Conservation (phyloP, 2,113 vertebrate genomes). For the Clinocottus analis region DNA sequence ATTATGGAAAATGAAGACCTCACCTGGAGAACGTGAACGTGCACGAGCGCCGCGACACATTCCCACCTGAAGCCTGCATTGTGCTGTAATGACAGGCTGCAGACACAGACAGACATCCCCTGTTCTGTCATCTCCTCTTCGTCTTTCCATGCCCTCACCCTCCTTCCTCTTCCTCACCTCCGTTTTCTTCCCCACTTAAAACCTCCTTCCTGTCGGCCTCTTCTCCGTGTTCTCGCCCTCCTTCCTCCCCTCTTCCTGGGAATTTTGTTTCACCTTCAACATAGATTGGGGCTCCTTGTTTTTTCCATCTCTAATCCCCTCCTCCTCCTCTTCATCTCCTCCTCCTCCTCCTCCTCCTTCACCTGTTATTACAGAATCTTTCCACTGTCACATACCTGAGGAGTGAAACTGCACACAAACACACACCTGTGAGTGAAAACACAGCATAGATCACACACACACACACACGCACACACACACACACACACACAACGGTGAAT, state of each 20-base stretch:
- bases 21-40: slow-evolving; percentile 44
- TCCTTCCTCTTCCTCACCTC: slow-evolving; percentile 20
- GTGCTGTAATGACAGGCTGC: slow-evolving; percentile 59
- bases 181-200: neutral
- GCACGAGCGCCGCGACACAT: slow-evolving; percentile 18
- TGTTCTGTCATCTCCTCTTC: slow-evolving; percentile 28
- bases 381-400: slow-evolving; percentile 52
- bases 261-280: slow-evolving; percentile 10
- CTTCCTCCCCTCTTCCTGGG: slow-evolving; percentile 3
- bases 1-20: slow-evolving; percentile 23
- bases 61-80: slow-evolving; percentile 23
- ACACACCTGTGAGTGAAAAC: neutral
- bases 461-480: neutral
- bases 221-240: neutral
- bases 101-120: slow-evolving; percentile 47
- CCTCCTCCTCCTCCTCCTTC: neutral
- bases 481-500: neutral
- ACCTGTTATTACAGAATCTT: slow-evolving; percentile 49
- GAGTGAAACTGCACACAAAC: slow-evolving; percentile 13
- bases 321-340: neutral
- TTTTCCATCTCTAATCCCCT: neutral
- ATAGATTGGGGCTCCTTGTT: slow-evolving; percentile 3
- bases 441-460: neutral
- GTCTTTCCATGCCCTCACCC: slow-evolving; percentile 27
- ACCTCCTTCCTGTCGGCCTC: slow-evolving; percentile 15